phyloP scores from a whole-genome alignment of 2,888 invertebrate genomes.

The Macrophya alboannulata region DNA sequence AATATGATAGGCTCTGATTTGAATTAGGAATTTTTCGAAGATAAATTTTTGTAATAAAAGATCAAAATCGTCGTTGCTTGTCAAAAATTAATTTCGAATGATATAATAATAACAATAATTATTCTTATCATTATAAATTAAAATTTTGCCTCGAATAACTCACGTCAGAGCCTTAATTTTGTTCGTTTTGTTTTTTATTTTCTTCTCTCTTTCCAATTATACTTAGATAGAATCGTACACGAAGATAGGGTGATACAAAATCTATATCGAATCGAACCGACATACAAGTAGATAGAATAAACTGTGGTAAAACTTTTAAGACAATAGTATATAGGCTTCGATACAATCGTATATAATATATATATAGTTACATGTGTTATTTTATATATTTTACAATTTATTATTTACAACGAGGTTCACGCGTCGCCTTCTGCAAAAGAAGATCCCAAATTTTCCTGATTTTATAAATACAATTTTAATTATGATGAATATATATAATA shows the following conservation, averaged over 20 bases:
- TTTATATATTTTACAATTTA: constrained; percentile 62
- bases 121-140: too few species aligned
- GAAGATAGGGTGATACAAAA: constrained; percentile 74
- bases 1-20: constrained; percentile 9
- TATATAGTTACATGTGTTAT: constrained; percentile 64
- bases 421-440: constrained; percentile 29
- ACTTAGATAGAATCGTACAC: constrained; percentile 65
- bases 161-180: constrained; percentile 21
- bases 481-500: too few species aligned
- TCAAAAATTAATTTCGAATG: too few species aligned
- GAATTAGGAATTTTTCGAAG: neutral
- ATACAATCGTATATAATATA: constrained; percentile 60
- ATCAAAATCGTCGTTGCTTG: too few species aligned
- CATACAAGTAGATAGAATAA: constrained; percentile 74
- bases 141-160: neutral
- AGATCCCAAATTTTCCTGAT: neutral
- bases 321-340: constrained; percentile 61
- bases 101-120: too few species aligned
- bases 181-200: too few species aligned
- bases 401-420: constrained; percentile 66
- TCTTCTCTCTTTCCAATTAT: neutral
- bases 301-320: constrained; percentile 69
- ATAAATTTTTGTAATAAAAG: neutral
- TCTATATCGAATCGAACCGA: constrained; percentile 73
- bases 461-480: neutral